These are phyloP conservation scores for Xyrichtys novacula DNA, from an alignment of 2,797 vertebrate genomes.

Conservation along the genomic window DNA sequence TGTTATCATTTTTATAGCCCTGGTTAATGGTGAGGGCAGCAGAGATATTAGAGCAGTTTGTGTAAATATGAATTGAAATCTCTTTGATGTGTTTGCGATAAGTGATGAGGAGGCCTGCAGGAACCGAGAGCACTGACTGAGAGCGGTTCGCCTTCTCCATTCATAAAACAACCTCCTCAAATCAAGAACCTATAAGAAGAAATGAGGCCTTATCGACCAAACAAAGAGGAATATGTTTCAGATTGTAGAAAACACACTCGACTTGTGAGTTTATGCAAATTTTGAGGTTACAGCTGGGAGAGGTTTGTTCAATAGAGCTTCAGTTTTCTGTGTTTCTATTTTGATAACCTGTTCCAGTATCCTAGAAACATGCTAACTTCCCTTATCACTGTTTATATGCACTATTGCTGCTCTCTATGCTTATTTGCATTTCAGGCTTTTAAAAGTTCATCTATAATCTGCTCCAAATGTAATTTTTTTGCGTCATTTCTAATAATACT, in stretches of 20 bases:
- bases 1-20: conserved; percentile 47
- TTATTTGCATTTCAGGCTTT: no score
- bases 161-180: neutral
- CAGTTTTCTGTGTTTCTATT: no score
- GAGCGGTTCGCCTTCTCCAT: conserved; percentile 22
- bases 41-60: conserved; percentile 38
- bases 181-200: neutral
- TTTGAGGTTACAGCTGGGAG: conserved; percentile 6
- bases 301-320: conserved; percentile 1
- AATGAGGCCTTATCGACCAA: conserved; percentile 9
- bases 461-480: no score
- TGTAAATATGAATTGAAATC: conserved; percentile 54
- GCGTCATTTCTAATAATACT: no score
- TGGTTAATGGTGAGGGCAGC: conserved; percentile 12
- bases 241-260: neutral
- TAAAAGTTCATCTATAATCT: no score
- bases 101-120: conserved; percentile 17
- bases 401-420: no score
- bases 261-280: conserved; percentile 38
- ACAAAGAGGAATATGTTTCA: neutral
- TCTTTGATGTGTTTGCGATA: conserved; percentile 6
- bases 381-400: no score
- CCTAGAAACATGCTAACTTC: no score
- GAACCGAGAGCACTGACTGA: neutral
- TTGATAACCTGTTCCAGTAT: no score